Conservation (phyloP, 2,113 vertebrate genomes). For the Corythoichthys intestinalis region DNA sequence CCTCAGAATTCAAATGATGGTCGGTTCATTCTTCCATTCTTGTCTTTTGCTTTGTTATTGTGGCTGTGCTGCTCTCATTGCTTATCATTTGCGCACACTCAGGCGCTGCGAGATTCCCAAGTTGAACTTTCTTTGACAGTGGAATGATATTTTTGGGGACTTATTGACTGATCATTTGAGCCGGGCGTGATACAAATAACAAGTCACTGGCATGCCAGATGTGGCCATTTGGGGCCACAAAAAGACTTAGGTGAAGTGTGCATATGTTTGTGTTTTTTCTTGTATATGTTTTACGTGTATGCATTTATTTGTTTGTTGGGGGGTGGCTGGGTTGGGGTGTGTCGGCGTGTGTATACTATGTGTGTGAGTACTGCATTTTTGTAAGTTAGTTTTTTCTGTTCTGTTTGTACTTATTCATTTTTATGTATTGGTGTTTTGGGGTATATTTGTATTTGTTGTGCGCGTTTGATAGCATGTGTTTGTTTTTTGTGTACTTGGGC, state of each 20-base stretch:
- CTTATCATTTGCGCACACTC: constrained; percentile 42
- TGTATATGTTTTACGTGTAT: no score
- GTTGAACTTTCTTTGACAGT: constrained; percentile 11
- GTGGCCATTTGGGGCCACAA: constrained; percentile 1
- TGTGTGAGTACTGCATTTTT: not conserved
- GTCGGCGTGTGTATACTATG: not conserved
- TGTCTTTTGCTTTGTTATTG: constrained; percentile 34
- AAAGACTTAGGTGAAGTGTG: constrained; percentile 29
- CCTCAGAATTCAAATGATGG: constrained; percentile 24
- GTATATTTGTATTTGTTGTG: not conserved
- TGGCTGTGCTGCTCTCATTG: constrained; percentile 30
- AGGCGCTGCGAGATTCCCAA: constrained; percentile 28
- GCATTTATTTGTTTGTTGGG: no score
- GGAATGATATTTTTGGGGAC: constrained; percentile 4
- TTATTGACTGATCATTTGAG: not conserved
- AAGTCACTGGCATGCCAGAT: not conserved
- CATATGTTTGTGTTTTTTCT: no score
- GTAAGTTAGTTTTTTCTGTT: not conserved
- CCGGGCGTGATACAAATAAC: not conserved
- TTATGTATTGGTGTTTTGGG: not conserved
- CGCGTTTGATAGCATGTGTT: not conserved
- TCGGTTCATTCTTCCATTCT: constrained; percentile 26
- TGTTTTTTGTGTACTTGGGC: constrained; percentile 5
- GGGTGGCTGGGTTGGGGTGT: no score
- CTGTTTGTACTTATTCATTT: not conserved